phyloP scores from a whole-genome alignment of 2,888 invertebrate species.

The Agapostemon virescens region DNA sequence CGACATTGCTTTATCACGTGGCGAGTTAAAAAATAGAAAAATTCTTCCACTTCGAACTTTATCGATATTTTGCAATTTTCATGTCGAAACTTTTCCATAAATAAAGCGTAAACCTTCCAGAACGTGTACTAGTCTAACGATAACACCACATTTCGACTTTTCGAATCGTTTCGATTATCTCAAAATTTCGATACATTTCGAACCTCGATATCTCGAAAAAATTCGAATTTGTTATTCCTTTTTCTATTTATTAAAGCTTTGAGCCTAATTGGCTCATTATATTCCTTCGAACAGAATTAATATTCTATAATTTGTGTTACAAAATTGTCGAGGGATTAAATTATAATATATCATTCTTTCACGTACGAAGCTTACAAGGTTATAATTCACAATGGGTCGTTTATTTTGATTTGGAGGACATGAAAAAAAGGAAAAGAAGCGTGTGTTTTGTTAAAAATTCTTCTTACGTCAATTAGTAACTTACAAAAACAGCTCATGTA shows the following conservation, averaged over 20 bases:
- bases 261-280: too few relatives aligned
- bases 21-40: background rate
- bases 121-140: too few relatives aligned
- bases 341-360: conserved; percentile 26
- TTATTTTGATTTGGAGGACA: background rate
- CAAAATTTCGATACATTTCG: background rate
- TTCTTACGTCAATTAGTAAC: background rate
- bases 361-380: conserved; percentile 30
- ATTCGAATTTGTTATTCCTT: too few relatives aligned
- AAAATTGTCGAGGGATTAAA: background rate
- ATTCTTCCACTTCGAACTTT: background rate
- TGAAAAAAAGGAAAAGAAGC: background rate
- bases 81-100: background rate
- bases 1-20: background rate
- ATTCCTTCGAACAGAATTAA: background rate
- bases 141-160: background rate
- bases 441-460: background rate
- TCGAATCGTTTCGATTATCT: background rate
- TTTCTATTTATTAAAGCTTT: too few relatives aligned
- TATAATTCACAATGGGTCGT: conserved; percentile 15
- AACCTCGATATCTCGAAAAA: background rate
- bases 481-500: background rate
- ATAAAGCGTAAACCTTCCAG: background rate
- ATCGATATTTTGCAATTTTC: background rate
- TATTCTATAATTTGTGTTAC: background rate